A percentile compares a stretch with the other conserved stretches of the same genome.
These are phyloP conservation scores for Pollenia griseotomentosa DNA, from an alignment of 2,888 invertebrate species.

Conservation along the genomic window DNA sequence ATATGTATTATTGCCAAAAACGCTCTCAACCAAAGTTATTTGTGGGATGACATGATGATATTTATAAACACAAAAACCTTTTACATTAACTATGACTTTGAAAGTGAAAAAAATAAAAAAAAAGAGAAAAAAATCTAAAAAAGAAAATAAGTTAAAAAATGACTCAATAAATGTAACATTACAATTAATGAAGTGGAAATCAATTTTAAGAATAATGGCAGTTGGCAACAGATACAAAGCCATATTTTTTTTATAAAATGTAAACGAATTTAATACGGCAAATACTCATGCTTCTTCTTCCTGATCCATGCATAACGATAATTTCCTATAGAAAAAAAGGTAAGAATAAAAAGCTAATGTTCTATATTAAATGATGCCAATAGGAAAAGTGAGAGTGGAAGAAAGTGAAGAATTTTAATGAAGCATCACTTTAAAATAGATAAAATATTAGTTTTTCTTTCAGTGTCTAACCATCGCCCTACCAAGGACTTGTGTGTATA, in stretches of 20 bases:
- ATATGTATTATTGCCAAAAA: neutral
- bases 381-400: too few relatives aligned
- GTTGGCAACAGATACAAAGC: slow-evolving; percentile 38
- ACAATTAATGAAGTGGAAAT: slow-evolving; percentile 62
- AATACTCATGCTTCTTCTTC: neutral
- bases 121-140: neutral
- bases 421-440: too few relatives aligned
- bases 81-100: neutral
- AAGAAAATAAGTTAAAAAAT: slow-evolving; percentile 17
- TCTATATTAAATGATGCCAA: neutral
- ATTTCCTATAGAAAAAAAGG: neutral
- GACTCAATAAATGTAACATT: slow-evolving; percentile 64
- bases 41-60: neutral
- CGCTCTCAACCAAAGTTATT: neutral
- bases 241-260: slow-evolving; percentile 24
- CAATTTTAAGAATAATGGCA: slow-evolving; percentile 54
- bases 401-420: too few relatives aligned
- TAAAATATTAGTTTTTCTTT: too few relatives aligned
- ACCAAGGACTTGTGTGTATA: too few relatives aligned
- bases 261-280: slow-evolving; percentile 22
- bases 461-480: too few relatives aligned
- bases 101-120: neutral
- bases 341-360: neutral
- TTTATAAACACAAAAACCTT: slow-evolving; percentile 15
- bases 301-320: neutral